Evolutionary conservation across 1,140 invertebrate species (phyloP).

Genomic region (Hermetia illucens): DNA sequence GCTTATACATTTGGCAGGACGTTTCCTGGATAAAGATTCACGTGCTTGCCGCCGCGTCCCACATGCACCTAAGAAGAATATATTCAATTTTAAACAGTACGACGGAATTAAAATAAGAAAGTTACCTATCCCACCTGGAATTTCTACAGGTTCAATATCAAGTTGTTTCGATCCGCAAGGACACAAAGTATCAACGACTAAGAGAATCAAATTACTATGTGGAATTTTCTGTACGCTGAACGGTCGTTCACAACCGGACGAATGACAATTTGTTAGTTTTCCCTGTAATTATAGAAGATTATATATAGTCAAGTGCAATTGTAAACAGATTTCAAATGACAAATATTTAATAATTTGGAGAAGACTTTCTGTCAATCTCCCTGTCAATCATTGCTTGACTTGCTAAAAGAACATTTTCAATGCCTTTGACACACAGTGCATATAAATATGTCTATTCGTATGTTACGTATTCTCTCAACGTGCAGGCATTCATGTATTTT

Average conservation of each 20-base stretch:
- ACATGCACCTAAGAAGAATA: conserved; percentile 24
- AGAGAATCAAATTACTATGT: conserved; percentile 76
- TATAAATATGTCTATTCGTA: no score
- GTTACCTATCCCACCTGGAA: conserved; percentile 30
- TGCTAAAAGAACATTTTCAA: no score
- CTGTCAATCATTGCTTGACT: no score
- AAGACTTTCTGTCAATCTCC: no score
- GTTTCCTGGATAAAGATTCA: conserved; percentile 45
- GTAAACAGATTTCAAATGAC: no score
- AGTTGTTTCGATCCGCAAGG: conserved; percentile 74
- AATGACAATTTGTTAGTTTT: conserved; percentile 81
- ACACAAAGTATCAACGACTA: conserved; percentile 80
- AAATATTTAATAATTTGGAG: no score
- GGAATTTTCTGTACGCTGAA: conserved; percentile 89
- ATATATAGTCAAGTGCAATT: no score
- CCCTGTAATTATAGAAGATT: no score
- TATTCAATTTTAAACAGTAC: neutral
- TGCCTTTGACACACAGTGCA: no score
- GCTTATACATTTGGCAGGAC: conserved; percentile 68
- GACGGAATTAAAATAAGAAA: no score
- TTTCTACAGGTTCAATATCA: conserved; percentile 63
- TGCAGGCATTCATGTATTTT: no score
- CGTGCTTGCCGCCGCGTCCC: conserved; percentile 36
- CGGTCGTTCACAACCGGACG: conserved; percentile 76
- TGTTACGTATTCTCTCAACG: no score